Percentiles rank a stretch among this genome's conserved stretches.
Evolutionary conservation across 2,888 invertebrate genomes (phyloP).

Genomic region (Eremobia ochroleuca): DNA sequence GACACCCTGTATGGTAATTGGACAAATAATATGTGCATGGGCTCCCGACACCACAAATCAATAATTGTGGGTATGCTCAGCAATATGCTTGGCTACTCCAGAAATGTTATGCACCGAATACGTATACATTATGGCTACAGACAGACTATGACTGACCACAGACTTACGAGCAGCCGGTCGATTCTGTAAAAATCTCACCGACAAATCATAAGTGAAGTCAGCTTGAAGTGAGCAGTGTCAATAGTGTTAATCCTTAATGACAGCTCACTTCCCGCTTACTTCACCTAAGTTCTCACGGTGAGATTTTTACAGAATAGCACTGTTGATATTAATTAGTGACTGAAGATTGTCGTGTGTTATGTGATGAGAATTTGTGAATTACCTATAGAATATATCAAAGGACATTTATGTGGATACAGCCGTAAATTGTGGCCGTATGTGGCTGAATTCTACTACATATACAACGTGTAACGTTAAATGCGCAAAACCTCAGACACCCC

Average conservation of each 20-base stretch:
- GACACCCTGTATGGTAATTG: too few relatives aligned
- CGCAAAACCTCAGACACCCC: too few relatives aligned
- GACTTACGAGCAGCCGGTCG: not conserved
- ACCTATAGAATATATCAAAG: not conserved
- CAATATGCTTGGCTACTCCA: not conserved
- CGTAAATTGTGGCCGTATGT: not conserved
- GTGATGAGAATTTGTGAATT: not conserved
- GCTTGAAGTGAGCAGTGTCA: too few relatives aligned
- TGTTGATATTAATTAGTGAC: not conserved
- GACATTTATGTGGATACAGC: not conserved
- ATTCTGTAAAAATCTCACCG: too few relatives aligned
- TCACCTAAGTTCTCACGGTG: too few relatives aligned
- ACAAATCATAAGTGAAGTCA: too few relatives aligned
- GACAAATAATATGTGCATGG: not conserved
- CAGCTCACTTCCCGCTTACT: too few relatives aligned
- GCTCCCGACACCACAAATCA: slow-evolving; percentile 15
- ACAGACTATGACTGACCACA: slow-evolving; percentile 10
- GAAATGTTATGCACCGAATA: slow-evolving; percentile 1
- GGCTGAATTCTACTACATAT: not conserved
- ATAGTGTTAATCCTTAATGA: too few relatives aligned
- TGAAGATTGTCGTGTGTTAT: slow-evolving; percentile 1
- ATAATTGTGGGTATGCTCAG: slow-evolving; percentile 12
- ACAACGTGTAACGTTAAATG: too few relatives aligned
- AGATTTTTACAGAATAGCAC: too few relatives aligned
- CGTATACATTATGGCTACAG: not conserved